phyloP scores from a whole-genome alignment of 2,797 vertebrate species.

The Muraenolepis orangiensis region DNA sequence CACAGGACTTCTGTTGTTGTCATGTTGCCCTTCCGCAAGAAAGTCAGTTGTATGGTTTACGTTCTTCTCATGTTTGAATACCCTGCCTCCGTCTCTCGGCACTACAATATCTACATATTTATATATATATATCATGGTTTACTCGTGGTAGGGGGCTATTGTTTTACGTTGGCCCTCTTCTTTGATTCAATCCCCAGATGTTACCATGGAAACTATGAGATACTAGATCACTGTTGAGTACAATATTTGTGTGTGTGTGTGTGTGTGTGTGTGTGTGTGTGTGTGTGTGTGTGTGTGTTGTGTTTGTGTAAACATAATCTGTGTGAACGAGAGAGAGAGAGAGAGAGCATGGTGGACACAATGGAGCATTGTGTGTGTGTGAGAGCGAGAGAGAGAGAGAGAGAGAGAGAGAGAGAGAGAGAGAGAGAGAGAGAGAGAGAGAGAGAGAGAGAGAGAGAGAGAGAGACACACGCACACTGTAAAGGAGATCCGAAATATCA shows the following conservation, averaged over 20 bases:
- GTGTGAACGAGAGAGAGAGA: neutral
- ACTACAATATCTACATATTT: too few species aligned
- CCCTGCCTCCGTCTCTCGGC: too few species aligned
- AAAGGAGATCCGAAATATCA: constrained; percentile 12
- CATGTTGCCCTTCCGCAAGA: too few species aligned
- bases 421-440: constrained; percentile 3
- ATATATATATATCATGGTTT: constrained; percentile 19
- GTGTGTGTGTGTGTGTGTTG: constrained; percentile 6
- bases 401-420: too few species aligned
- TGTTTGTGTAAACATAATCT: constrained; percentile 9
- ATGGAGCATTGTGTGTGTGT: constrained; percentile 13
- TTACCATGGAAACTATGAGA: constrained; percentile 82
- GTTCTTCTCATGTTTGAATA: too few species aligned
- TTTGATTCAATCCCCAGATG: constrained; percentile 66
- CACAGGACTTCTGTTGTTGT: too few species aligned
- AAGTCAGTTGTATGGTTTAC: too few species aligned
- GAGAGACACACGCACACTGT: constrained; percentile 7
- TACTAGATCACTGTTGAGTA: constrained; percentile 72
- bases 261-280: constrained; percentile 26
- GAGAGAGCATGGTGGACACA: neutral
- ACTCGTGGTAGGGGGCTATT: constrained; percentile 68
- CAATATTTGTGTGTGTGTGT: constrained; percentile 39
- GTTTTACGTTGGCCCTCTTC: constrained; percentile 68
- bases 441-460: neutral
- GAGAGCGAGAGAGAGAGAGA: constrained; percentile 14